A percentile compares a stretch with the other conserved stretches of the same genome.
Conservation (phyloP, 2,888 invertebrate species). For the Synanthedon formicaeformis region DNA sequence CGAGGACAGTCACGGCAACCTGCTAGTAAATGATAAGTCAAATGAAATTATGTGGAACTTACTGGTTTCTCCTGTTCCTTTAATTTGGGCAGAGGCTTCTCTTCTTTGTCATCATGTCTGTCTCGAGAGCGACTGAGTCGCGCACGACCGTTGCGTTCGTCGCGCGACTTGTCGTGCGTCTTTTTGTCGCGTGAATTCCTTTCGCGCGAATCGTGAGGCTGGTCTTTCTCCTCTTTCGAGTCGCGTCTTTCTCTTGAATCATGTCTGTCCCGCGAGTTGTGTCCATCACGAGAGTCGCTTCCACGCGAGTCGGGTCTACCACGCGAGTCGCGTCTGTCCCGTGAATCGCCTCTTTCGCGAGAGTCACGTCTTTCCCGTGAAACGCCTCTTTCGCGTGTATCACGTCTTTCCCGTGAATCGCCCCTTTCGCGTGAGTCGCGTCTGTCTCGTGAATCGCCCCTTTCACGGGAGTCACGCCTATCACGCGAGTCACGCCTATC, state of each 20-base stretch:
- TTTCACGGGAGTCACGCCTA: constrained; percentile 13
- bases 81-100: constrained; percentile 75
- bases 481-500: constrained; percentile 4
- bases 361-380: constrained; percentile 9
- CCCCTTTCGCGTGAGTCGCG: constrained; percentile 5
- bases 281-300: constrained; percentile 13
- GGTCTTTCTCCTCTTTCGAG: constrained; percentile 5
- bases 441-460: constrained; percentile 2
- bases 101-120: constrained; percentile 32
- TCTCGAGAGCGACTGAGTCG: constrained; percentile 41
- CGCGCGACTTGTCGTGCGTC: constrained; percentile 7
- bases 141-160: constrained; percentile 37
- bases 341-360: constrained; percentile 10
- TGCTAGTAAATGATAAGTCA: too few relatives aligned
- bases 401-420: constrained; percentile 12
- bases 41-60: constrained; percentile 24
- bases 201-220: background rate
- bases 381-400: constrained; percentile 18
- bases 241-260: constrained; percentile 4
- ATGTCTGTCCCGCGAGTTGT: constrained; percentile 3
- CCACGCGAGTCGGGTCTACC: constrained; percentile 10
- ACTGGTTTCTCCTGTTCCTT: constrained; percentile 81
- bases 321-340: constrained; percentile 12
- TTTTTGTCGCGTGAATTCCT: constrained; percentile 3
- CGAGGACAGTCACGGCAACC: too few relatives aligned